Evolutionary conservation across 2,888 invertebrate species (phyloP), one percentile per base, ranked within the genome.

Genomic region (Diaperis boleti): DNA sequence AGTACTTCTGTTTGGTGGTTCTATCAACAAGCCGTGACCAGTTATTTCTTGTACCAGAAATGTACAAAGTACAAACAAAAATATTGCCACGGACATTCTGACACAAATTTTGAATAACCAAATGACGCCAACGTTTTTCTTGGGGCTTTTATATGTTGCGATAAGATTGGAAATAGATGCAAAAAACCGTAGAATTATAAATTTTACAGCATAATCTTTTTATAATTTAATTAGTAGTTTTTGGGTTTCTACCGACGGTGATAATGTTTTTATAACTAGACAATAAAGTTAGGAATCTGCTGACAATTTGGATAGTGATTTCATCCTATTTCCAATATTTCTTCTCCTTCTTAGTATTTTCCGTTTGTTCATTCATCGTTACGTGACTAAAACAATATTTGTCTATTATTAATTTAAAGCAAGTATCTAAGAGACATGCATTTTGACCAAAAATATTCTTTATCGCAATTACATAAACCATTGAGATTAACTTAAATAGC

Each of bases 1-100:
- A 18, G 83, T 83, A 41, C 65, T 82, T 49, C 85, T 76, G 59
- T 82, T 82, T 1, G 84, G 81, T 3, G 85, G 85, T 47, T 84
- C 81, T 70, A 82, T 65, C 70, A 85, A 69, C 79, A 82, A 82
- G 1, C 84, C 85, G 73, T 85, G 85, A 5, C 60, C 60, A 45
- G 4, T 15, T 3, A 55, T 55, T 55, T 55, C 31, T 42, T 29
- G 10, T 1, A 55, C 8, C 8, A 41, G 29, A 31, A 33, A n/a
- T 1, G 18, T 14, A 10, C n/a, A 33, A 35, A 49, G 0, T n/a
- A 18, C 13, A 33, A n/a, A 33, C 10, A 33, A 13, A 10, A 33
- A 33, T 2, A 11, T 33, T 33, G 1, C 5, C 7, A 33, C 33
- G 11, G 11, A 2, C 33, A 33, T 33, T 33, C 11, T 44, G 22